phyloP scores from a whole-genome alignment of 2,113 vertebrate species.

The Nyctibius bracteatus region DNA sequence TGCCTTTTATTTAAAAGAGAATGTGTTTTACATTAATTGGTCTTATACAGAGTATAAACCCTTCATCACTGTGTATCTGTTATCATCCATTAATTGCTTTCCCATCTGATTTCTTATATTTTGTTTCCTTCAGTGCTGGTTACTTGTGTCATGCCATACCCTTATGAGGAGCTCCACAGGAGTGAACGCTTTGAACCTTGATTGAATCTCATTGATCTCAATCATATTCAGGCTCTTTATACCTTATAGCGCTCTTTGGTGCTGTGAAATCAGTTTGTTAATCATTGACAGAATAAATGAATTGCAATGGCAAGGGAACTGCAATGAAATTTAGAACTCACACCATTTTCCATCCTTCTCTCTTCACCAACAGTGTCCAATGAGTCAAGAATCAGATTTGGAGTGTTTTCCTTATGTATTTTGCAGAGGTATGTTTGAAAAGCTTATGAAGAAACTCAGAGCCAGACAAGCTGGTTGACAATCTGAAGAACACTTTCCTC shows the following conservation, averaged over 20 bases:
- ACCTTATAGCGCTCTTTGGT: neutral
- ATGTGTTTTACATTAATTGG: neutral
- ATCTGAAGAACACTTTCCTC: neutral
- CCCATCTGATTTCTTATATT: neutral
- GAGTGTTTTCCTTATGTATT: rapidly evolving
- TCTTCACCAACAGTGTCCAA: neutral
- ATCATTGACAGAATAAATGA: neutral
- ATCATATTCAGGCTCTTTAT: too few species aligned
- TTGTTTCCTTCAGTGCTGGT: neutral
- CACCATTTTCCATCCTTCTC: neutral
- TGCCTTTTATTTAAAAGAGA: neutral
- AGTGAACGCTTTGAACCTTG: neutral
- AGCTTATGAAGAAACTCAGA: neutral
- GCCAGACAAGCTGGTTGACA: rapidly evolving
- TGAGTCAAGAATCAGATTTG: neutral
- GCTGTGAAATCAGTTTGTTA: neutral
- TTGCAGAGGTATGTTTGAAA: neutral
- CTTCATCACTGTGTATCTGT: neutral
- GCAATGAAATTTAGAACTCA: neutral
- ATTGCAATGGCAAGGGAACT: neutral
- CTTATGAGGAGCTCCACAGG: neutral
- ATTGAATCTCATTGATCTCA: neutral
- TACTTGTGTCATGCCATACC: neutral
- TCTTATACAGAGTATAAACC: neutral
- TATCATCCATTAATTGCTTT: neutral